phyloP scores from a whole-genome alignment of 2,888 invertebrate species.

The Psylliodes chrysocephalus region DNA sequence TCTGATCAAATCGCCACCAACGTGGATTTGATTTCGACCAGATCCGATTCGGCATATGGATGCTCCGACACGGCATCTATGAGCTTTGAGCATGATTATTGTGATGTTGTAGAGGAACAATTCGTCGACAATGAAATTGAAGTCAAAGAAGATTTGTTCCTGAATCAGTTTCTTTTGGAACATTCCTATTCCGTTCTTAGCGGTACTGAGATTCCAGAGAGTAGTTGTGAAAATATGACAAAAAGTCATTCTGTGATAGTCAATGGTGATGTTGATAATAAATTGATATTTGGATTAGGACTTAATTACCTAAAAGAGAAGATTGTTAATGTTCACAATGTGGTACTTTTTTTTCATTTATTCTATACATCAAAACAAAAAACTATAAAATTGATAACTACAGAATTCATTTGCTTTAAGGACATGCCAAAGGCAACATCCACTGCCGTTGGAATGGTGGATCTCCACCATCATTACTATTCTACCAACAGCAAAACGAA shows the following conservation, averaged over 20 bases:
- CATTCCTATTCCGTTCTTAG: conserved; percentile 50
- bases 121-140: conserved; percentile 28
- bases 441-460: too few relatives aligned
- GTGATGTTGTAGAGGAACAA: conserved; percentile 40
- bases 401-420: too few relatives aligned
- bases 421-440: too few relatives aligned
- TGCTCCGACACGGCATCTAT: conserved; percentile 31
- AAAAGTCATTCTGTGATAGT: conserved; percentile 2
- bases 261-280: conserved; percentile 37
- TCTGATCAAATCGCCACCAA: conserved; percentile 24
- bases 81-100: conserved; percentile 54
- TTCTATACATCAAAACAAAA: too few relatives aligned
- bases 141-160: conserved; percentile 6
- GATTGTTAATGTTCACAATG: conserved; percentile 19
- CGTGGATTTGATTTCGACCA: conserved; percentile 16
- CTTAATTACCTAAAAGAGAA: conserved; percentile 41
- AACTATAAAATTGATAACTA: too few relatives aligned
- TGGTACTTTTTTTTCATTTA: conserved; percentile 4
- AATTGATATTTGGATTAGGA: conserved; percentile 52
- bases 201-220: conserved; percentile 35
- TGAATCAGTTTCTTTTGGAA: conserved; percentile 39
- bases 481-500: too few relatives aligned
- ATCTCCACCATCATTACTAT: too few relatives aligned
- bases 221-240: conserved; percentile 14
- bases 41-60: conserved; percentile 31